Base-by-base conservation (phyloP, 2,113 vertebrate species). In the Salvelinus alpinus region DNA sequence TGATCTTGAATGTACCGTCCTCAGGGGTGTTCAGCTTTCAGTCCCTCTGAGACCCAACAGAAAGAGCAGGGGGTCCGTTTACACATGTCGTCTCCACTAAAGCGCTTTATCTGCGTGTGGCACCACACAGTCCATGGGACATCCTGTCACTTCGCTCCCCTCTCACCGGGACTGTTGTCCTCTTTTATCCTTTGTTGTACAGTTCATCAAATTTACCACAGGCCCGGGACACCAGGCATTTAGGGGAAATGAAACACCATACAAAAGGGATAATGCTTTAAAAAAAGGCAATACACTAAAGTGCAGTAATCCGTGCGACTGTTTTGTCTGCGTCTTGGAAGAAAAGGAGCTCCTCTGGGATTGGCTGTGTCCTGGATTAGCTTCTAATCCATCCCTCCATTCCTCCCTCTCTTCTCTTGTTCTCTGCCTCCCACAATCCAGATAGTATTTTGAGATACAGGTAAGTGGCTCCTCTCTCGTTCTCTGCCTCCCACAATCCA, bases 331-430 rank as follows among this genome's bases (percentile, higher is more conserved):
- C 60, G 57, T 64, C 62, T 57, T 82, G 78, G 68, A 66, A 57
- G 80, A 79, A 85, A 24, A 71, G 76, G 81, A 68, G 77, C 78
- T 90, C 77, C 83, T 85, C 24, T 66, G 54, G 77, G 88, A 89
- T 87, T 88, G 90, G 86, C 87, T 83, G 12, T 73, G 80, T 70
- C 57, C 77, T 75, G 88, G 91, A 93, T 94, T 92, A 93, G 75
- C 73, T 82, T 71, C 71, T 91, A 87, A 87, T 88, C 89, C 73
- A 72, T 85, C 87, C 79, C 75, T 80, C 73, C 82, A 73, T 80
- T 80, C 80, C 78, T 74, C 80, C 68, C 71, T 70, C 38, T 77
- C 68, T 80, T 87, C 78, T 83, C 82, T 78, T 73, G 78, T 83
- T 80, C 80, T 86, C 82, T 85, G 83, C 74, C 83, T 51, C 70